A percentile compares a stretch with the other conserved stretches of the same genome.
Conservation (phyloP, 2,113 vertebrate species). For the Pangasianodon gigas region DNA sequence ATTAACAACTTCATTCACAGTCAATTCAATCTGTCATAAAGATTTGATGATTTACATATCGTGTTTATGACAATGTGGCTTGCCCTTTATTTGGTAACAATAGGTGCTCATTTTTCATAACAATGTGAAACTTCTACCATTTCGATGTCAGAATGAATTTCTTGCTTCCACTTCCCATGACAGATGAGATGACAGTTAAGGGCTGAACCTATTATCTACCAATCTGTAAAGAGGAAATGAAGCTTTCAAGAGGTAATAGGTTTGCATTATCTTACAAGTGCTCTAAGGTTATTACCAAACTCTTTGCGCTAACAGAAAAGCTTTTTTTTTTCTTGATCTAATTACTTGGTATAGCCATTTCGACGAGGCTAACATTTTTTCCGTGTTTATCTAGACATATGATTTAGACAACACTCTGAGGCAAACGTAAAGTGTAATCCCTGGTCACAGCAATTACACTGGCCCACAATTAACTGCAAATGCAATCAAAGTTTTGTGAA, state of each 20-base stretch:
- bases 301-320: conserved; percentile 1
- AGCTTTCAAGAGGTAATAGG: conserved; percentile 41
- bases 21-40: conserved; percentile 23
- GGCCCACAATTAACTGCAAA: conserved; percentile 16
- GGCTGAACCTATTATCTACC: conserved; percentile 39
- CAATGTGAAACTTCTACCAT: not conserved
- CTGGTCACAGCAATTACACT: conserved; percentile 20
- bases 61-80: conserved; percentile 15
- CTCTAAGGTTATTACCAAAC: not conserved
- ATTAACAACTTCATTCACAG: conserved; percentile 29
- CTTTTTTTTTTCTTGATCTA: not conserved
- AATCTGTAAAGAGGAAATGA: conserved; percentile 40
- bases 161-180: conserved; percentile 7
- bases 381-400: conserved; percentile 12
- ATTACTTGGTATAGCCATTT: not conserved
- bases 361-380: not conserved
- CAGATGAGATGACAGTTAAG: conserved; percentile 22
- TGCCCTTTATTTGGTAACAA: conserved; percentile 17
- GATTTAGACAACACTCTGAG: conserved; percentile 18
- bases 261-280: conserved; percentile 34
- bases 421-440: conserved; percentile 21
- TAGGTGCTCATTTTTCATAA: conserved; percentile 13
- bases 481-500: conserved; percentile 35
- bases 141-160: conserved; percentile 38
- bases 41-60: conserved; percentile 6